phyloP scores from a whole-genome alignment of 2,888 invertebrate genomes.

The Melipona beecheii region DNA sequence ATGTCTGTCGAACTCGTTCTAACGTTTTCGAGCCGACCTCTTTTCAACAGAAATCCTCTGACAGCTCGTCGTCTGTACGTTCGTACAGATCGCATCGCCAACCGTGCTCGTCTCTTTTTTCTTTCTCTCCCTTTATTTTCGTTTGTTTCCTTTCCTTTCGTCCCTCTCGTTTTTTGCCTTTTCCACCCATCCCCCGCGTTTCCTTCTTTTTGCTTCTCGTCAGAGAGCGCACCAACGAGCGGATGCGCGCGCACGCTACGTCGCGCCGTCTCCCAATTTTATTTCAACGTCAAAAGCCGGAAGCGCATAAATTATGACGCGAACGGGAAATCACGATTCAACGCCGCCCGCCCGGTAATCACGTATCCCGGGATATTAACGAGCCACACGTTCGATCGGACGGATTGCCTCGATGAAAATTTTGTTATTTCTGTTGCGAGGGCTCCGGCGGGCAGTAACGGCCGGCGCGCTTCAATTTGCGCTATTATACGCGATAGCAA shows the following conservation, averaged over 20 bases:
- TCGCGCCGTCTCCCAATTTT: constrained; percentile 40
- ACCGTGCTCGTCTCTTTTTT: neutral
- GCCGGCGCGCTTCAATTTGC: constrained; percentile 23
- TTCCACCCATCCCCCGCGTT: too few species aligned
- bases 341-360: constrained; percentile 42
- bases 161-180: constrained; percentile 43
- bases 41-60: constrained; percentile 25
- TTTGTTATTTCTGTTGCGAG: constrained; percentile 48
- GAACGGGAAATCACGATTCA: constrained; percentile 59
- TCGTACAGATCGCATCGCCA: constrained; percentile 1
- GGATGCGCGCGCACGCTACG: neutral
- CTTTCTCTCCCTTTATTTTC: neutral
- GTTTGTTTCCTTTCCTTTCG: neutral
- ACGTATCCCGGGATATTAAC: constrained; percentile 53
- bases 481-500: constrained; percentile 31
- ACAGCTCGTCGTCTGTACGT: neutral
- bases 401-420: constrained; percentile 51
- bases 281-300: constrained; percentile 53
- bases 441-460: constrained; percentile 6
- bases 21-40: constrained; percentile 13
- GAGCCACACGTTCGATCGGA: constrained; percentile 31
- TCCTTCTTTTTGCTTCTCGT: constrained; percentile 32
- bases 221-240: constrained; percentile 8
- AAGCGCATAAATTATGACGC: constrained; percentile 68
- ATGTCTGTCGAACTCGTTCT: constrained; percentile 64